phyloP scores from a whole-genome alignment of 2,113 vertebrate genomes.

The Chaetorhynchus papuensis region DNA sequence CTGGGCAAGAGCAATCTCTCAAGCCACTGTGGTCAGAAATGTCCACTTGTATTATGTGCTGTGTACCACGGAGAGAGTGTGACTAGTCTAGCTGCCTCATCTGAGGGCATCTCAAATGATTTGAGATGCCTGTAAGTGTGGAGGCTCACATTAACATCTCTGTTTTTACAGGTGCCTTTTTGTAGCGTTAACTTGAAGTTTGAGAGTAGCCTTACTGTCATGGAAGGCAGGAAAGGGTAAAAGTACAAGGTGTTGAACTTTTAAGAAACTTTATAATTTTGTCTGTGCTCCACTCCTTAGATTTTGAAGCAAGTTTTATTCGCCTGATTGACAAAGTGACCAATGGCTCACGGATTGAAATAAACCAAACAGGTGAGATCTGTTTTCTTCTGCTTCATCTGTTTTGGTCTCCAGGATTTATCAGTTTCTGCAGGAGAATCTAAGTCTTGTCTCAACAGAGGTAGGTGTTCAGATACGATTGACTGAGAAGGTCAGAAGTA shows the following conservation, averaged over 20 bases:
- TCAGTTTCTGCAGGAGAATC: background rate
- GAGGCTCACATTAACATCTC: background rate
- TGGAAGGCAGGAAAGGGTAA: background rate
- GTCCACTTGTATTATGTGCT: background rate
- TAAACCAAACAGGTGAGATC: slow-evolving; percentile 92
- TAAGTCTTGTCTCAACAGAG: background rate
- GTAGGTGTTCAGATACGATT: background rate
- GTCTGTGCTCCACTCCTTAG: slow-evolving; percentile 56
- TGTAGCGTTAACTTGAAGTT: too few relatives aligned
- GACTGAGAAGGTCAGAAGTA: background rate
- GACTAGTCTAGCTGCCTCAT: background rate
- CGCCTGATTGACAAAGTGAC: slow-evolving; percentile 94
- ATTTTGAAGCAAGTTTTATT: slow-evolving; percentile 97
- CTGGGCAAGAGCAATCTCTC: background rate
- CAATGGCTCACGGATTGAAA: slow-evolving; percentile 93
- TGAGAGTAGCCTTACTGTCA: background rate
- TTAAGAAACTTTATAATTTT: background rate
- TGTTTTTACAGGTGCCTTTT: background rate
- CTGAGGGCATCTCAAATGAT: background rate
- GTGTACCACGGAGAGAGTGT: background rate
- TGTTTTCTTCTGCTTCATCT: background rate
- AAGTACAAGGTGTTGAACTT: background rate
- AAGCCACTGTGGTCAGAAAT: background rate
- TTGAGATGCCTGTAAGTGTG: accelerated
- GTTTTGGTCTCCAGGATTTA: background rate